Conservation (phyloP, 2,888 invertebrate genomes). For the Oscheius onirici region DNA sequence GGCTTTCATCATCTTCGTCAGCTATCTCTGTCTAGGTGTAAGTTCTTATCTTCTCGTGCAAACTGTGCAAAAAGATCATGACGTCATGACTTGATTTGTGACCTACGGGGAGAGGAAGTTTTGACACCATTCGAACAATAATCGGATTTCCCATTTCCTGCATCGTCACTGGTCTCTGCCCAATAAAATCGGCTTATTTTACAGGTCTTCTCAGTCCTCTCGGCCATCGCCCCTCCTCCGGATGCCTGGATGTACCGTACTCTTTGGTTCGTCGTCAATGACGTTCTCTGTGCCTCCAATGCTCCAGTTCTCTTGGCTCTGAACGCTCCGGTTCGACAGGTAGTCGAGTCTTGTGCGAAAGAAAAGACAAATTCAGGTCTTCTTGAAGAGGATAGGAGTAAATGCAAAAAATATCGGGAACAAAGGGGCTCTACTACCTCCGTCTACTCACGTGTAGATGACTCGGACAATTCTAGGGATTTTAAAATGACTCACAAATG, state of each 20-base stretch:
- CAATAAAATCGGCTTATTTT: not conserved
- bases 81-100: not conserved
- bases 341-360: too few relatives aligned
- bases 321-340: slow-evolving; percentile 52
- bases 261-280: slow-evolving; percentile 61
- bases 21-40: slow-evolving; percentile 52
- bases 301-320: slow-evolving; percentile 51
- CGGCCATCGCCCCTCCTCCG: slow-evolving; percentile 52
- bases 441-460: too few relatives aligned
- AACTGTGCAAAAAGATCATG: not conserved
- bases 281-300: slow-evolving; percentile 57
- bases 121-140: not conserved
- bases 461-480: too few relatives aligned
- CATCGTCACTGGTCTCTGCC: not conserved
- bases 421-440: not conserved
- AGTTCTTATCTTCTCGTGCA: slow-evolving; percentile 8
- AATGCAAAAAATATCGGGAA: slow-evolving; percentile 16
- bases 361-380: slow-evolving; percentile 3
- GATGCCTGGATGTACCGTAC: slow-evolving; percentile 56
- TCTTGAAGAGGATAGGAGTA: slow-evolving; percentile 19
- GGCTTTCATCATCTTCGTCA: slow-evolving; percentile 60
- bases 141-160: too few relatives aligned
- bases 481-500: too few relatives aligned
- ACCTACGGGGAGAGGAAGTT: not conserved
- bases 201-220: slow-evolving; percentile 48